Evolutionary conservation across 2,113 vertebrate genomes (phyloP).

Genomic region (Nerophis ophidion): DNA sequence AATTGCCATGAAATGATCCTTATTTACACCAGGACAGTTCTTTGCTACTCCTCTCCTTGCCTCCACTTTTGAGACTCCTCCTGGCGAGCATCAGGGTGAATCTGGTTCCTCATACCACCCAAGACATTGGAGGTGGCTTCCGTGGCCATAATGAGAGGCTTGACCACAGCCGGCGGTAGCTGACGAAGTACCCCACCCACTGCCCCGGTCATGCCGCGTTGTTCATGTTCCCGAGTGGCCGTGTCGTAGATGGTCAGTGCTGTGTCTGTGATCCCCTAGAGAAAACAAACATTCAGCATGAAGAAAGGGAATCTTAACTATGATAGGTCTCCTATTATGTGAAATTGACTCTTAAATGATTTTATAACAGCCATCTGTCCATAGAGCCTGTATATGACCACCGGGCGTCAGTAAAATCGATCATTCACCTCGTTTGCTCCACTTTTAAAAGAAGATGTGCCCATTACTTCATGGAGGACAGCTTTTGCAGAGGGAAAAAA

Average conservation of each 20-base stretch:
- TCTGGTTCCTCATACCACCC: constrained; percentile 97
- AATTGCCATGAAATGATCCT: constrained; percentile 41
- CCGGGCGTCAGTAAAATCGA: too few relatives aligned
- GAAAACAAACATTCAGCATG: background rate
- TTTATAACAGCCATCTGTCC: too few relatives aligned
- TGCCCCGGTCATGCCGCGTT: constrained; percentile 91
- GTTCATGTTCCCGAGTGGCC: constrained; percentile 92
- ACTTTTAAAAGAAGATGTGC: too few relatives aligned
- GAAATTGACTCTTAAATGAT: too few relatives aligned
- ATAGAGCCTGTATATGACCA: too few relatives aligned
- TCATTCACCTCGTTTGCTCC: too few relatives aligned
- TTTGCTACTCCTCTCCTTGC: constrained; percentile 76
- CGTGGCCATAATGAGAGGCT: constrained; percentile 92
- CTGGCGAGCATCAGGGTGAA: constrained; percentile 91
- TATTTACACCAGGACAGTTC: constrained; percentile 42
- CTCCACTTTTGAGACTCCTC: constrained; percentile 98
- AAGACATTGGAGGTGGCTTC: constrained; percentile 95
- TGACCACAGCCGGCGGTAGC: constrained; percentile 91
- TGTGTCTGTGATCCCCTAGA: constrained; percentile 90
- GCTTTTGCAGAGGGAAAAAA: too few relatives aligned
- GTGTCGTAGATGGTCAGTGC: constrained; percentile 95
- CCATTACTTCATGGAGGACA: too few relatives aligned
- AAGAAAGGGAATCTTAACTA: background rate
- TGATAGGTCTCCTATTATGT: too few relatives aligned
- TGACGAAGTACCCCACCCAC: constrained; percentile 95